Evolutionary conservation across 1,140 invertebrate species (phyloP).

Genomic region (Gryon sp.): DNA sequence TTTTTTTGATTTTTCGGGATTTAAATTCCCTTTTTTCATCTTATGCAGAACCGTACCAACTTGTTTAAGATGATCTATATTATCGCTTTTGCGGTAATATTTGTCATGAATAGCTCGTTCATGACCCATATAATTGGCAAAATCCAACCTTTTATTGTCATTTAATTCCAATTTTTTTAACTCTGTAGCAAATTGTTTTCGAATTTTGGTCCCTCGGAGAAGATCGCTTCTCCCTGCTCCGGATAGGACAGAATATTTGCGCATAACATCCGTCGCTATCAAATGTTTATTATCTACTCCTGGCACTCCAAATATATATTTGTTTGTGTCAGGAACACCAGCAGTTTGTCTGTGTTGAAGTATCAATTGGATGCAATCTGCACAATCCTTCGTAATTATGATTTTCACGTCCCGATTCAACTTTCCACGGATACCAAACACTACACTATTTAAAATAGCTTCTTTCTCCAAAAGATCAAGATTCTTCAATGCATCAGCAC

Average conservation of each 20-base stretch:
- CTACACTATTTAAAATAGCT: background rate
- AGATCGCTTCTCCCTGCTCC: background rate
- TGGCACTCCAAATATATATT: conserved; percentile 11
- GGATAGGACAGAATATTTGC: too few relatives aligned
- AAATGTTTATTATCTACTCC: too few relatives aligned
- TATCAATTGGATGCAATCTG: background rate
- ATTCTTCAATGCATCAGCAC: background rate
- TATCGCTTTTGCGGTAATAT: background rate
- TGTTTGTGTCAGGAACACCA: background rate
- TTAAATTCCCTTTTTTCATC: too few relatives aligned
- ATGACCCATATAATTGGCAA: conserved; percentile 5
- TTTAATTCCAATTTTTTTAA: background rate
- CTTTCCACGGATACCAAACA: conserved; percentile 3
- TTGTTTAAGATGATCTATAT: too few relatives aligned
- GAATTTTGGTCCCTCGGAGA: background rate
- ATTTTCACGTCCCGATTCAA: background rate
- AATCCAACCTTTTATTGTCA: background rate
- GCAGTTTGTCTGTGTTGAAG: background rate
- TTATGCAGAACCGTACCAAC: too few relatives aligned
- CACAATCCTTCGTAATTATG: background rate
- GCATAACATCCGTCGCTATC: too few relatives aligned
- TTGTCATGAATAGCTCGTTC: background rate
- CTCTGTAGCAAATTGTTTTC: conserved; percentile 2
- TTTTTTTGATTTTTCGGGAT: too few relatives aligned
- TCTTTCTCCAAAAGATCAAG: background rate